Conservation (phyloP, 2,888 invertebrate species). For the Agrilus biguttatus region DNA sequence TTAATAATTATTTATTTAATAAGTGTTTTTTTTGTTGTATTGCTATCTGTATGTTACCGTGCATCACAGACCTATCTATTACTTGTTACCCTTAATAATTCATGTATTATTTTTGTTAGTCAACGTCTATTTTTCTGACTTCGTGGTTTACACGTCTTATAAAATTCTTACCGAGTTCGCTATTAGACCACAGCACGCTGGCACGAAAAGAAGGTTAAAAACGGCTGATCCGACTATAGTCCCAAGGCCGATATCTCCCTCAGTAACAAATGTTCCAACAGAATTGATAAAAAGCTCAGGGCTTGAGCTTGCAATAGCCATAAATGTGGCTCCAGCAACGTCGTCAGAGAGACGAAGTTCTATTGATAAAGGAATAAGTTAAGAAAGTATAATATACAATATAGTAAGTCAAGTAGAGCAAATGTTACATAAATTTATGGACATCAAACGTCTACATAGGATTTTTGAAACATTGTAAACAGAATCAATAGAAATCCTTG, state of each 20-base stretch:
- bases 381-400: neutral
- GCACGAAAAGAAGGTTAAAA: constrained; percentile 63
- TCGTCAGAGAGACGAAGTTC: constrained; percentile 47
- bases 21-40: no score
- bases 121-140: no score
- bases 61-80: neutral
- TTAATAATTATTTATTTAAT: no score
- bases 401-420: no score
- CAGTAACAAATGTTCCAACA: constrained; percentile 65
- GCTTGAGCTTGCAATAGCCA: constrained; percentile 79
- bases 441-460: no score
- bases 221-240: constrained; percentile 67
- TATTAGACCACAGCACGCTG: constrained; percentile 57
- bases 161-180: constrained; percentile 36
- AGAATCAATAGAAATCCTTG: no score
- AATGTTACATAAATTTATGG: no score
- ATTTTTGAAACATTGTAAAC: no score
- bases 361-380: neutral
- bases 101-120: no score
- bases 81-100: no score
- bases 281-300: constrained; percentile 78
- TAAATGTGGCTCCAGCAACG: constrained; percentile 79
- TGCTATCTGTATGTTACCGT: no score
- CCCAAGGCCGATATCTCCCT: constrained; percentile 63
- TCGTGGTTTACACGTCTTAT: neutral